These are phyloP conservation scores for Siderastrea siderea DNA, from an alignment of 92 coral and sea anemone genomes.

Conservation along the genomic window DNA sequence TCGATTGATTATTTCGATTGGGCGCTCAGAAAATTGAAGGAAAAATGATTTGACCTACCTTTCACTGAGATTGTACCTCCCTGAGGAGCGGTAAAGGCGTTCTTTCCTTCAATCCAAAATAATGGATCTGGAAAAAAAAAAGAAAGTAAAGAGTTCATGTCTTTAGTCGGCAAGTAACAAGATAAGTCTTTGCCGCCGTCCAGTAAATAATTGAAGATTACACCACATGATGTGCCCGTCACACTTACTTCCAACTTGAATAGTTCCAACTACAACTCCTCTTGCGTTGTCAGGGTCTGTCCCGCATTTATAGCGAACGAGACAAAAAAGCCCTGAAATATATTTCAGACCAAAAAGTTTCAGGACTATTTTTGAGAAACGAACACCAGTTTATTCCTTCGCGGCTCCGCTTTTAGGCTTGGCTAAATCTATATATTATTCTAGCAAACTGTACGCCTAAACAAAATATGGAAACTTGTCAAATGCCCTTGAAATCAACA, in stretches of 20 bases:
- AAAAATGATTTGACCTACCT: background rate
- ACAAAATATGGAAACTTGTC: background rate
- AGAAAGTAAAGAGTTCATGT: too few relatives aligned
- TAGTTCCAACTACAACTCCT: conserved; percentile 4
- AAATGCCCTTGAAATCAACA: too few relatives aligned
- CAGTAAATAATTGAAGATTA: too few relatives aligned
- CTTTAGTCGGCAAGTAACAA: too few relatives aligned
- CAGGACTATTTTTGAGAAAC: too few relatives aligned
- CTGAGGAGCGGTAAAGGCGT: background rate
- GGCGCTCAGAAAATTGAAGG: background rate
- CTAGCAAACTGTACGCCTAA: conserved; percentile 1
- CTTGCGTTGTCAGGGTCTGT: conserved; percentile 10
- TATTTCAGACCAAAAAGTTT: too few relatives aligned
- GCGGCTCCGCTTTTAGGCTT: too few relatives aligned
- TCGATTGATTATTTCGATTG: too few relatives aligned
- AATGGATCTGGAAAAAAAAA: conserved; percentile 8
- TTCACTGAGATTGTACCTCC: conserved; percentile 27
- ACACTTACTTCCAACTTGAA: conserved; percentile 22
- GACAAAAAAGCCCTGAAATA: too few relatives aligned
- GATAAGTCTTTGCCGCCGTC: too few relatives aligned
- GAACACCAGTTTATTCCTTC: too few relatives aligned
- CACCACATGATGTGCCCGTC: background rate
- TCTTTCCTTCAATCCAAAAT: conserved; percentile 15
- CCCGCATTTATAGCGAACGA: background rate
- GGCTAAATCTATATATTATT: too few relatives aligned